Evolutionary conservation across 2,888 invertebrate species (phyloP).

Genomic region (Atherix ibis): DNA sequence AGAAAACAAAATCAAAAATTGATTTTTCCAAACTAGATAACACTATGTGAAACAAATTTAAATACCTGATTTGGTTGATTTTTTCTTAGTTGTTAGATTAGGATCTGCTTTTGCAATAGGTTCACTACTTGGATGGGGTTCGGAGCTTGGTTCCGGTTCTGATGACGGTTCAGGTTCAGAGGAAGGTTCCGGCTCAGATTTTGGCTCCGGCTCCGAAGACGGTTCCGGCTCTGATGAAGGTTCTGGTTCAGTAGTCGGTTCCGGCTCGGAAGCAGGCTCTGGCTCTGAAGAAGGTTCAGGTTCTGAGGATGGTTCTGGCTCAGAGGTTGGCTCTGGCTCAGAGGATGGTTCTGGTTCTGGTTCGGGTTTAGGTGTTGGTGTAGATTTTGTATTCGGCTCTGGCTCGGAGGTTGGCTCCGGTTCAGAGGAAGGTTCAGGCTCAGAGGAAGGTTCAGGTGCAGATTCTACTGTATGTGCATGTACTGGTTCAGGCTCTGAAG

Average conservation of each 20-base stretch:
- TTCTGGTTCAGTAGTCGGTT: constrained; percentile 33
- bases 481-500: constrained; percentile 32
- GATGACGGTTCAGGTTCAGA: constrained; percentile 22
- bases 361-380: constrained; percentile 31
- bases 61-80: too few relatives aligned
- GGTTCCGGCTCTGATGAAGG: constrained; percentile 24
- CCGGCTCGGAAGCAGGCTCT: constrained; percentile 28
- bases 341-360: constrained; percentile 21
- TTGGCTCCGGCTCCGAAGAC: constrained; percentile 19
- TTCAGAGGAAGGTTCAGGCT: constrained; percentile 33
- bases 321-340: constrained; percentile 19
- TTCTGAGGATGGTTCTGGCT: constrained; percentile 28
- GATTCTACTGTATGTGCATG: constrained; percentile 28
- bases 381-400: constrained; percentile 27
- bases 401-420: constrained; percentile 28
- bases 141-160: constrained; percentile 26
- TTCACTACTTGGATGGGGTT: constrained; percentile 26
- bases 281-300: constrained; percentile 33
- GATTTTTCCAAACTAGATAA: too few relatives aligned
- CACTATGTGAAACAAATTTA: too few relatives aligned
- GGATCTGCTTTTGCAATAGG: constrained; percentile 25
- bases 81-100: too few relatives aligned
- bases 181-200: constrained; percentile 20
- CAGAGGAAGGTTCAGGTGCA: constrained; percentile 34
- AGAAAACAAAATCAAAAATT: too few relatives aligned